Base-by-base conservation (phyloP, 2,888 invertebrate genomes). In the Latrodectus elegans region DNA sequence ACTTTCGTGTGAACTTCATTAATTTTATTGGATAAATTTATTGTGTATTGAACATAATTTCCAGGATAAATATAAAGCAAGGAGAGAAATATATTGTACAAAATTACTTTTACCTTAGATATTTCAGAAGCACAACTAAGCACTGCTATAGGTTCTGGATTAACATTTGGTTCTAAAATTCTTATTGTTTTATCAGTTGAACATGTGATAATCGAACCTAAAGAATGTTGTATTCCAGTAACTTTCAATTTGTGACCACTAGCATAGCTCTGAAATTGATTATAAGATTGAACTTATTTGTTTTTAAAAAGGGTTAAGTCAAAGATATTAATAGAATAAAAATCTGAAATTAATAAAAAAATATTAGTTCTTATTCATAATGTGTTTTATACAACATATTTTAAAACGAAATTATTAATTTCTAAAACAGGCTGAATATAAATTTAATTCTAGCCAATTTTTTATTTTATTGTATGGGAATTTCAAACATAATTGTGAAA, bases 151-250 rank as follows among this genome's bases (percentile, higher is more conserved):
- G 73, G 55, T 74, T 72, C 38, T 26, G 89, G 89, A 60, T 88
- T 55, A 22, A 26, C 72, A 88, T 73, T 83, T n/a, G 89, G 89
- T 64, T 89, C 83, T 10, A 88, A 77, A 17, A 89, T 64, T 17
- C 89, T 15, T 52, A 89, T 89, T 4, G 89, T 88, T 49, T 85
- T 88, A 67, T 89, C 89, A 22, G 88, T 88, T 72, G 89, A 89
- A 51, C 84, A 78, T 12, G 89, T 88, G 55, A 86, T 89, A n/a
- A 89, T 49, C 11, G 85, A 83, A 65, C 89, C 89, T 17, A 88
- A 70, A 67, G 83, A 86, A 67, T 89, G 82, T 12, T 84, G 77
- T 38, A 89, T 80, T 49, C 88, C 89, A 64, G 89, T 89, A 4
- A 89, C 80, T 70, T 86, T 85, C 12, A 64, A 22, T n/a, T 71